Base-by-base conservation (phyloP, 2,888 invertebrate genomes). In the Drosophila planitibia region DNA sequence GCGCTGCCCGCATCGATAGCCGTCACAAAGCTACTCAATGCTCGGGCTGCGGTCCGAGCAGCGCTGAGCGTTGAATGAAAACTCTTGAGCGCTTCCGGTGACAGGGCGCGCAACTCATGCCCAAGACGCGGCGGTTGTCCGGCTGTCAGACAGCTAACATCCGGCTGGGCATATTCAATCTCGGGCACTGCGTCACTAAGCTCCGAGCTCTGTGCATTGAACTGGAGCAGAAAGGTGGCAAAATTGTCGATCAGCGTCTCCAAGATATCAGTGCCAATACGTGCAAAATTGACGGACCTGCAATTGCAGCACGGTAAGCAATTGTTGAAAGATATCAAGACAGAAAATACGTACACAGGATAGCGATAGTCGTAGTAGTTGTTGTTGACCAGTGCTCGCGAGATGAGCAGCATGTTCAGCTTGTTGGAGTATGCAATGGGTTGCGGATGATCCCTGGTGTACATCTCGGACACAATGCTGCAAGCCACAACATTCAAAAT, bases 391-490 rank as follows among this genome's bases (percentile, higher is more conserved):
- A 92, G 74, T n/a, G 91, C 74, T 25, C 91, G 89, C 0, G 92
- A 92, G 65, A 93, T 82, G 44, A 93, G 90, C 72, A 93, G 76
- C 92, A 93, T 93, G 63, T 93, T 93, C 10, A 93, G 76, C 52
- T 91, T 91, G 41, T 91, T 91, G 35, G 93, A 93, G 70, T 93
- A 93, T 54, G 90, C 89, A 52, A 93, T 85, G 19, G 87, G 73
- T 54, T 91, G 84, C 6, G 90, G 85, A 41, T 91, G 79, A n/a
- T 87, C 80, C 37, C 79, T 75, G 4, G 92, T 88, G 69, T 92
- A 93, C 91, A 93, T 91, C 78, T 93, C 92, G 32, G 93, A 90
- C 51, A 93, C 91, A 72, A 93, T 93, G 67, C 93, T 93, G 58
- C 3, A 16, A 47, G 7, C n/a, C 16, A 30, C 16, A 47, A 47